phyloP scores from a whole-genome alignment of 2,797 vertebrate species.

The Fringilla coelebs region DNA sequence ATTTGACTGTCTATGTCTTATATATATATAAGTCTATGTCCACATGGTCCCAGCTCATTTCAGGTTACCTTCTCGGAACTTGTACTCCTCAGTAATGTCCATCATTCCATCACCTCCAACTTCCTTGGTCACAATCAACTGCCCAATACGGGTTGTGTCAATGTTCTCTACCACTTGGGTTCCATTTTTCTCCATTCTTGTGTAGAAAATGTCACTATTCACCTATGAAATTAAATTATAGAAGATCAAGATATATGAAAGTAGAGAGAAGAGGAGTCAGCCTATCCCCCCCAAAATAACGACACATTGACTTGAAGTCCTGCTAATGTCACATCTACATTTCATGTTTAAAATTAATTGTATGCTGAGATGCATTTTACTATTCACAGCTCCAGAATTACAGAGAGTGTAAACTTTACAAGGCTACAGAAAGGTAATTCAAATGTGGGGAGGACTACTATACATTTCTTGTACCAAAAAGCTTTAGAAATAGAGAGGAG shows the following conservation, averaged over 20 bases:
- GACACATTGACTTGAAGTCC: background rate
- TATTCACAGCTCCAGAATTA: background rate
- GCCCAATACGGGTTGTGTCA: conserved; percentile 83
- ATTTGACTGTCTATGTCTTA: background rate
- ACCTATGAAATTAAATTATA: conserved; percentile 76
- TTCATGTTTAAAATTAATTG: background rate
- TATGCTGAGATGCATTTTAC: background rate
- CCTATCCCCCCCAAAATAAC: background rate
- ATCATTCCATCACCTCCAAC: conserved; percentile 75
- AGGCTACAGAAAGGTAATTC: background rate
- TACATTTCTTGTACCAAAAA: background rate
- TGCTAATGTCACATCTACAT: fast-evolving
- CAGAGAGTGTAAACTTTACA: background rate
- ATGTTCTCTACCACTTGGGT: conserved; percentile 76
- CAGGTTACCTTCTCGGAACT: conserved; percentile 89
- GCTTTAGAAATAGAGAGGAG: background rate
- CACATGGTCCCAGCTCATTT: background rate
- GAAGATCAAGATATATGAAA: background rate
- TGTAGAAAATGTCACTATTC: conserved; percentile 92
- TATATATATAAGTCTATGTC: background rate
- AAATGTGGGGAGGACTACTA: background rate
- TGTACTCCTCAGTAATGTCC: conserved; percentile 89
- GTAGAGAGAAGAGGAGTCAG: background rate
- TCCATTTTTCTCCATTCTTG: conserved; percentile 81
- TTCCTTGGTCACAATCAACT: conserved; percentile 88